A percentile compares a stretch with the other conserved stretches of the same genome.
Conservation (phyloP, 2,888 invertebrate genomes). For the Timandra comae region DNA sequence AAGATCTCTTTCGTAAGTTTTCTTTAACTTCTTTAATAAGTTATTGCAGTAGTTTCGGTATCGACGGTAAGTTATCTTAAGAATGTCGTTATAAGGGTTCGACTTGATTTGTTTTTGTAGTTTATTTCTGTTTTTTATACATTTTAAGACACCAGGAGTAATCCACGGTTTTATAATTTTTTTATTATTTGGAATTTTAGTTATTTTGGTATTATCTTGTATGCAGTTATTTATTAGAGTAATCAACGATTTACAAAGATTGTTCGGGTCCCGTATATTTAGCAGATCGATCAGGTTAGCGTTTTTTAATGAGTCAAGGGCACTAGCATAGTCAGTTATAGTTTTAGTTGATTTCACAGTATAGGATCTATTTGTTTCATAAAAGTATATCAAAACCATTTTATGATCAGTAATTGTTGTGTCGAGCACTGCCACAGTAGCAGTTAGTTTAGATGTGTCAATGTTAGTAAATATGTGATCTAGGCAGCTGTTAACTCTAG, state of each 20-base stretch:
- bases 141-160: neutral
- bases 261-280: no score
- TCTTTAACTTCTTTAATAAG: neutral
- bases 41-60: conserved; percentile 1
- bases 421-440: neutral
- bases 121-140: neutral
- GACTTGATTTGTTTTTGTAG: neutral
- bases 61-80: neutral
- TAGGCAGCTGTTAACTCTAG: neutral
- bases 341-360: neutral
- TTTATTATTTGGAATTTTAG: neutral
- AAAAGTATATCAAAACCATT: neutral
- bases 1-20: neutral
- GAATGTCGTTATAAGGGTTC: neutral
- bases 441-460: neutral
- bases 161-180: conserved; percentile 1
- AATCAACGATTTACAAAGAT: no score
- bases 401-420: conserved; percentile 1
- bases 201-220: neutral
- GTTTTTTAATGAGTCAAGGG: neutral
- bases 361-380: neutral
- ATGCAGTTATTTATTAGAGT: no score
- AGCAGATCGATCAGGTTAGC: neutral
- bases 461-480: conserved; percentile 1
- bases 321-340: neutral